These are phyloP conservation scores for Ctenodactylus gundi DNA, from an alignment of 2,113 vertebrate species.

Conservation along the genomic window DNA sequence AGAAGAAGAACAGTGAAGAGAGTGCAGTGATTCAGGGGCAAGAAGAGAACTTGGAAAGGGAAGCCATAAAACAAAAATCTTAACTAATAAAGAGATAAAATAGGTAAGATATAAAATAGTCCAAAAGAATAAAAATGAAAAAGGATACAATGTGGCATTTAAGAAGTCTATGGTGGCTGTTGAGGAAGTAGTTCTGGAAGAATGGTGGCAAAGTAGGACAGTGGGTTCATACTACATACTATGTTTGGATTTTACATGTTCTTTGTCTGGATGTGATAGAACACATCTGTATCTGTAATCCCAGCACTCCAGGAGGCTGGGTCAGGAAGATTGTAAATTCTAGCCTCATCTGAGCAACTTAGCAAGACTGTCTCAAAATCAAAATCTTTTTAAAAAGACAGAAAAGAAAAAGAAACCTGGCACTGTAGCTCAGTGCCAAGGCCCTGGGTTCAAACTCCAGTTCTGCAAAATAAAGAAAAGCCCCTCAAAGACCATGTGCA, in stretches of 20 bases:
- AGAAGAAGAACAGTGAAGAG: not conserved
- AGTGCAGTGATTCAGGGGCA: not conserved
- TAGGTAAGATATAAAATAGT: not conserved
- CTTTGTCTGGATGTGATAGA: no score
- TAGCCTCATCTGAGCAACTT: no score
- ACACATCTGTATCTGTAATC: no score
- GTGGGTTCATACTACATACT: not conserved
- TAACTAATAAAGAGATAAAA: not conserved
- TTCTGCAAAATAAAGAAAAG: no score
- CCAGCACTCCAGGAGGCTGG: no score
- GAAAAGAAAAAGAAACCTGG: no score
- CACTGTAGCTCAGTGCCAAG: no score
- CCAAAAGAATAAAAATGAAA: not conserved
- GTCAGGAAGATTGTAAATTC: no score
- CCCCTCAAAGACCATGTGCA: not conserved
- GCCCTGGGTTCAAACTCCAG: no score
- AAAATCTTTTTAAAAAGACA: not conserved
- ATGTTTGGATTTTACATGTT: no score
- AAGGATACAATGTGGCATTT: not conserved
- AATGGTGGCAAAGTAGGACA: not conserved
- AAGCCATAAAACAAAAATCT: not conserved
- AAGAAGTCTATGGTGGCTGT: not conserved
- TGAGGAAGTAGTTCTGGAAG: not conserved
- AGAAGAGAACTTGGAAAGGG: not conserved
- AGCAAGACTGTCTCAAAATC: not conserved